phyloP scores from a whole-genome alignment of 2,888 invertebrate genomes.

The Dolichopus griseipennis region DNA sequence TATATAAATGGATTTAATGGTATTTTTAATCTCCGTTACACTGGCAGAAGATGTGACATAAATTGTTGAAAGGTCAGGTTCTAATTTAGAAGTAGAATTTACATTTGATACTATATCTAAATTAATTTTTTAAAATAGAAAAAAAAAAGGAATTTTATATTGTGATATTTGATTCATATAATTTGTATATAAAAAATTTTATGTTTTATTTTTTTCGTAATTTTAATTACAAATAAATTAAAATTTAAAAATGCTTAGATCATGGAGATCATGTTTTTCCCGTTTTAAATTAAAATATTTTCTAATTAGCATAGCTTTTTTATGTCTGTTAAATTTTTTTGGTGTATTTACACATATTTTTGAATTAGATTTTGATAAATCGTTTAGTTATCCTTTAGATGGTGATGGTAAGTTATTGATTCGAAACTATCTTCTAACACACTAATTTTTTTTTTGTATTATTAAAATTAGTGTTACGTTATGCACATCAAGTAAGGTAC shows the following conservation, averaged over 20 bases:
- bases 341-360: constrained; percentile 66
- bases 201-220: too few relatives aligned
- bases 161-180: neutral
- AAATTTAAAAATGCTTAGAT: neutral
- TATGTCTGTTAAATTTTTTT: constrained; percentile 49
- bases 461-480: constrained; percentile 42
- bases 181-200: too few relatives aligned
- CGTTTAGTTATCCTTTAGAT: constrained; percentile 72
- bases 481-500: constrained; percentile 52
- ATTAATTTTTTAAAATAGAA: too few relatives aligned
- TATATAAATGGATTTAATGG: too few relatives aligned
- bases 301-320: constrained; percentile 29
- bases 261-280: neutral
- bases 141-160: neutral
- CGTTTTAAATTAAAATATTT: constrained; percentile 17
- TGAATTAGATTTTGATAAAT: constrained; percentile 57
- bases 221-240: neutral
- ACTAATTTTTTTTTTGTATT: neutral
- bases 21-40: too few relatives aligned
- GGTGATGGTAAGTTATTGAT: constrained; percentile 44
- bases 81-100: too few relatives aligned
- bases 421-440: neutral
- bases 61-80: too few relatives aligned
- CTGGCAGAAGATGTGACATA: too few relatives aligned
- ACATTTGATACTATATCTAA: too few relatives aligned